phyloP scores from a whole-genome alignment of 1,140 invertebrate genomes.

The Drosophila ambigua region DNA sequence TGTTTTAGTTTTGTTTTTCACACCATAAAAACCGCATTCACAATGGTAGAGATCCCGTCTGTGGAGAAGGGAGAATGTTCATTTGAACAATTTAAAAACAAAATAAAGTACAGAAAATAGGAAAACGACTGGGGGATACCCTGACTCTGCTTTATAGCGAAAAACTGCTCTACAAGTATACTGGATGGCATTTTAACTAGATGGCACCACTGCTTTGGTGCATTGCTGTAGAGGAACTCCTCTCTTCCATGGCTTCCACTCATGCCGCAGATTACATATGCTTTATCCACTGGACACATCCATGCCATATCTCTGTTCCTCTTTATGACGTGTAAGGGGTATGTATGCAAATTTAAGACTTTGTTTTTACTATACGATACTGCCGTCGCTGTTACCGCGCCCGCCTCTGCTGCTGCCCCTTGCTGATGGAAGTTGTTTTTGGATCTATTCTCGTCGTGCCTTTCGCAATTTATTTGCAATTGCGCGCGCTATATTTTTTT shows the following conservation, averaged over 20 bases:
- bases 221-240: too few species aligned
- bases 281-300: constrained; percentile 20
- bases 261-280: background rate
- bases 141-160: too few species aligned
- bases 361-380: constrained; percentile 22
- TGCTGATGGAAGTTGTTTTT: constrained; percentile 21
- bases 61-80: constrained; percentile 7
- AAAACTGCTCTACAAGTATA: too few species aligned
- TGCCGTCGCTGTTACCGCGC: too few species aligned
- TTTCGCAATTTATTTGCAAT: constrained; percentile 75
- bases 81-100: constrained; percentile 39
- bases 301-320: constrained; percentile 1
- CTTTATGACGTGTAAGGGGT: background rate
- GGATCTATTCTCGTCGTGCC: constrained; percentile 51
- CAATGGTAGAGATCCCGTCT: background rate
- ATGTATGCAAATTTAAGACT: constrained; percentile 30
- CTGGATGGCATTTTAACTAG: too few species aligned
- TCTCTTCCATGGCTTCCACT: background rate
- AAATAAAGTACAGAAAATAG: constrained; percentile 17
- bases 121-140: constrained; percentile 17
- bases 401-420: too few species aligned
- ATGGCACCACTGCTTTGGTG: background rate
- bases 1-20: constrained; percentile 56
- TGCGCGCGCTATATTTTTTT: constrained; percentile 33
- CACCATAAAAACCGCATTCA: constrained; percentile 24